Percentiles rank a stretch among this genome's conserved stretches.
These are phyloP conservation scores for Drosophila robusta DNA, from an alignment of 2,888 invertebrate genomes.

Conservation along the genomic window DNA sequence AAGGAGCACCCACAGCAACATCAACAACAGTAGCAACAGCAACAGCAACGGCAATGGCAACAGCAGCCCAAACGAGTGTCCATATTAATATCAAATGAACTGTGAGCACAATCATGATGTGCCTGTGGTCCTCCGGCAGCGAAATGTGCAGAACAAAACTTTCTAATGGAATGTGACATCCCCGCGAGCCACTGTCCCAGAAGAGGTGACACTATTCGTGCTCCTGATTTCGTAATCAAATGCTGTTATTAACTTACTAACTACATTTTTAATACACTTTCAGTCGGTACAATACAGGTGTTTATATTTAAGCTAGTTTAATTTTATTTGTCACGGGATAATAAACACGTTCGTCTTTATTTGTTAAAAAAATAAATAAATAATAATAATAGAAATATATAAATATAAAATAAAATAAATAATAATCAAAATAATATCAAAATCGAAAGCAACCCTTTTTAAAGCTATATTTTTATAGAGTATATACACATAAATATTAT, in stretches of 20 bases:
- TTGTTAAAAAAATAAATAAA: too few species aligned
- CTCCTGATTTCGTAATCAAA: constrained; percentile 26
- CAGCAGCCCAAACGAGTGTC: constrained; percentile 46
- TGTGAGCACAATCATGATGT: constrained; percentile 70
- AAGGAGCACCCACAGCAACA: constrained; percentile 41
- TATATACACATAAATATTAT: too few species aligned
- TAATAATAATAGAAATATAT: too few species aligned
- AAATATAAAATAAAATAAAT: too few species aligned
- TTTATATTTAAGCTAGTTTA: neutral
- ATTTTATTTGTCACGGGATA: neutral
- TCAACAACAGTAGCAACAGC: neutral
- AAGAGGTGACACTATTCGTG: constrained; percentile 13
- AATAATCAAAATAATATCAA: too few species aligned
- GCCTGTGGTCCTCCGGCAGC: constrained; percentile 41
- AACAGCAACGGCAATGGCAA: constrained; percentile 3
- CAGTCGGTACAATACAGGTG: neutral
- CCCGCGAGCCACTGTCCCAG: constrained; percentile 1
- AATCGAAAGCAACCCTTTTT: too few species aligned
- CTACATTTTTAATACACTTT: constrained; percentile 3
- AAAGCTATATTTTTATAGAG: too few species aligned
- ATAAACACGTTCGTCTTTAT: too few species aligned
- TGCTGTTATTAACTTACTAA: constrained; percentile 13
- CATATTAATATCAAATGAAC: constrained; percentile 80
- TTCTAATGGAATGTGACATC: constrained; percentile 42
- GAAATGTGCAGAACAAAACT: constrained; percentile 48